Percentiles rank a stretch among this genome's conserved stretches.
Evolutionary conservation across 2,797 vertebrate species (phyloP).

Genomic region (Microtus californicus): DNA sequence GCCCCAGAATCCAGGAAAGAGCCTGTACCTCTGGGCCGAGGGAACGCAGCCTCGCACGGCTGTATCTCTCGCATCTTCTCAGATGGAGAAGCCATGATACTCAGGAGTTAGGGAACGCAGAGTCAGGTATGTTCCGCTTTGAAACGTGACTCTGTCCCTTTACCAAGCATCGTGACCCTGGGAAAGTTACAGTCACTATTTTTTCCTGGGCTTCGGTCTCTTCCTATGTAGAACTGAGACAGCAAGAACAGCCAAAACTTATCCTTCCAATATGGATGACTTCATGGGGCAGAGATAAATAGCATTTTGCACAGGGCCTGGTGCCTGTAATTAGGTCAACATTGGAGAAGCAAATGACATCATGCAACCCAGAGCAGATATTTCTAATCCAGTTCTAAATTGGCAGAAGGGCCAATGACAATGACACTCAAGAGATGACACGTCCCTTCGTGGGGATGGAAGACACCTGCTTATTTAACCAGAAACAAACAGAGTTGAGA

Average conservation of each 20-base stretch:
- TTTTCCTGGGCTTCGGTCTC: constrained; percentile 45
- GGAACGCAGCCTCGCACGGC: neutral
- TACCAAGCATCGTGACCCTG: neutral
- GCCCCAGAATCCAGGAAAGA: constrained; percentile 45
- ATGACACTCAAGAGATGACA: neutral
- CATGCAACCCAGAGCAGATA: neutral
- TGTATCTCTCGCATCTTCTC: neutral
- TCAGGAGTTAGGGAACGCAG: neutral
- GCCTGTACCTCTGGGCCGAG: neutral
- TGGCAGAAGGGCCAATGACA: neutral
- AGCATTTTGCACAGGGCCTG: neutral
- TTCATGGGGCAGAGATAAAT: neutral
- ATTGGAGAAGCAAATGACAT: neutral
- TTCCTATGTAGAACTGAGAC: neutral
- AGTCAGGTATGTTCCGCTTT: neutral
- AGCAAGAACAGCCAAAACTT: neutral
- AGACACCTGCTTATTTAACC: no score
- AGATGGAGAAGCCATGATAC: neutral
- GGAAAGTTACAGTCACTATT: neutral
- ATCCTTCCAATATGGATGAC: neutral
- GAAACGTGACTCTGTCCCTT: neutral
- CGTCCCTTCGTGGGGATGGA: neutral
- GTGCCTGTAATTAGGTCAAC: neutral
- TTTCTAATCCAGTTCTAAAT: neutral
- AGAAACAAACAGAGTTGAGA: no score